Percentiles rank a stretch among this genome's conserved stretches.
These are phyloP conservation scores for Vandiemenella viatica DNA, from an alignment of 2,888 invertebrate genomes.

Conservation along the genomic window DNA sequence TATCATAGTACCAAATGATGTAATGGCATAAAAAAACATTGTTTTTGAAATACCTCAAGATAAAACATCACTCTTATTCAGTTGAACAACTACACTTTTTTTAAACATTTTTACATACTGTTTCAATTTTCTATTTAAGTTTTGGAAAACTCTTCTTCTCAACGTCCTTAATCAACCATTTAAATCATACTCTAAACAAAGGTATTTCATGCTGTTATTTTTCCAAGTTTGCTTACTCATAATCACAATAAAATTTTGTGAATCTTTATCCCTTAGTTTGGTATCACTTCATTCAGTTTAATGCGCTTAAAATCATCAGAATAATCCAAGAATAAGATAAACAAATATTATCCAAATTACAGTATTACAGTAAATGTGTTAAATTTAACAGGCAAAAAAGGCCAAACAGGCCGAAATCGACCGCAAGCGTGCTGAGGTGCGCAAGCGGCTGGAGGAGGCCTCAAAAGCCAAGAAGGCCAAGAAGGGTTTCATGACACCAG, in stretches of 20 bases:
- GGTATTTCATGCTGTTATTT: too few relatives aligned
- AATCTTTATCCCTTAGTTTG: too few relatives aligned
- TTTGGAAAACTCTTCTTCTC: too few relatives aligned
- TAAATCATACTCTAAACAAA: too few relatives aligned
- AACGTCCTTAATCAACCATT: too few relatives aligned
- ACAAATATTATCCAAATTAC: too few relatives aligned
- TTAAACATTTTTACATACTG: background rate
- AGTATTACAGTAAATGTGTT: too few relatives aligned
- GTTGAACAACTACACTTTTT: background rate
- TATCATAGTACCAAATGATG: background rate
- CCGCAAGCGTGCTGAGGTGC: slow-evolving; percentile 96
- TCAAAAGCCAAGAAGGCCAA: slow-evolving; percentile 97
- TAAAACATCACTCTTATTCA: background rate
- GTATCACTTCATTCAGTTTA: too few relatives aligned
- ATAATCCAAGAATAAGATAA: too few relatives aligned
- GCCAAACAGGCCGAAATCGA: slow-evolving; percentile 96
- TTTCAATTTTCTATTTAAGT: too few relatives aligned
- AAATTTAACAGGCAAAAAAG: slow-evolving; percentile 67
- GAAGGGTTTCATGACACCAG: slow-evolving; percentile 99
- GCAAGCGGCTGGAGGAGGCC: slow-evolving; percentile 96
- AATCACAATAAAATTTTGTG: background rate
- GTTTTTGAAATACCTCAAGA: background rate
- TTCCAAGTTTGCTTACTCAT: too few relatives aligned
- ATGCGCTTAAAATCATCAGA: too few relatives aligned
- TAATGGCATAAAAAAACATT: background rate